Conservation (phyloP, 2,113 vertebrate species). For the Brachyhypopomus occidentalis region DNA sequence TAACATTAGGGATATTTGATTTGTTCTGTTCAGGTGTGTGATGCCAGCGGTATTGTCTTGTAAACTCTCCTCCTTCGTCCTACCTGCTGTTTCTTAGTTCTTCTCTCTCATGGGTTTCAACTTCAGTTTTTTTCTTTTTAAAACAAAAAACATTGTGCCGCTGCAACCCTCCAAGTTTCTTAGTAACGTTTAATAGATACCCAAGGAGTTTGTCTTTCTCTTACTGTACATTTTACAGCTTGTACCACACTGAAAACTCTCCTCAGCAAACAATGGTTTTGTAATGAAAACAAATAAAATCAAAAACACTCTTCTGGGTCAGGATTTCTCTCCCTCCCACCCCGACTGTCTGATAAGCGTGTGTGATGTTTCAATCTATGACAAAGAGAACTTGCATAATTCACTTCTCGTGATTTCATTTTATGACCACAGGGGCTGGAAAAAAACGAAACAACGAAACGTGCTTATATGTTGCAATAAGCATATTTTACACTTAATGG, state of each 20-base stretch:
- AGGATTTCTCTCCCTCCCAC: background rate
- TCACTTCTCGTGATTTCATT: background rate
- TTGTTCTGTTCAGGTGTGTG: conserved; percentile 29
- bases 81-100: background rate
- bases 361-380: background rate
- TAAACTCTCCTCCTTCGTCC: background rate
- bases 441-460: background rate
- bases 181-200: too few species aligned
- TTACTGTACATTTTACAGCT: conserved; percentile 11
- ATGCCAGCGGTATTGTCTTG: conserved; percentile 8
- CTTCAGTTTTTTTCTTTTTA: background rate
- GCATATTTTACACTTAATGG: background rate
- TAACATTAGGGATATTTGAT: conserved; percentile 16
- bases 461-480: background rate
- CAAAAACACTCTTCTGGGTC: background rate
- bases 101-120: background rate
- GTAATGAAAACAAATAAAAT: conserved; percentile 47
- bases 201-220: background rate
- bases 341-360: too few species aligned
- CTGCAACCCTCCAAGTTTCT: too few species aligned
- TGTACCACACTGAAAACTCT: conserved; percentile 14
- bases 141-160: background rate
- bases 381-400: background rate
- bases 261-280: conserved; percentile 30
- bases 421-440: background rate